phyloP scores from a whole-genome alignment of 1,140 invertebrate genomes.

The Zaprionus africanus region DNA sequence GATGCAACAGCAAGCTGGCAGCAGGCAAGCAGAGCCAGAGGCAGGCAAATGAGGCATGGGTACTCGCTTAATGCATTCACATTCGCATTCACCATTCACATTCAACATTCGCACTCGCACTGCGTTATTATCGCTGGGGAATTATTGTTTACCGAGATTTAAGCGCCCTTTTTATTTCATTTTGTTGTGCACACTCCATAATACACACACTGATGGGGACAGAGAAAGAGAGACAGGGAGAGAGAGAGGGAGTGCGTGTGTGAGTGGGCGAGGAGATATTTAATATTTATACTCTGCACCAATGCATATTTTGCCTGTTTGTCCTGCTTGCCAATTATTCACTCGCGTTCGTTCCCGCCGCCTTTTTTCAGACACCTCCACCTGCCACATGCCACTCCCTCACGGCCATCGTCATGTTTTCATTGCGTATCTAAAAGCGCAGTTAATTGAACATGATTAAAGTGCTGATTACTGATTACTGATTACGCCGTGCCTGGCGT shows the following conservation, averaged over 20 bases:
- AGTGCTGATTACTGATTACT: constrained; percentile 36
- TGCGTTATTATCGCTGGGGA: constrained; percentile 71
- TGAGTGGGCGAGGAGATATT: constrained; percentile 46
- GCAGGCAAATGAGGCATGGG: constrained; percentile 3
- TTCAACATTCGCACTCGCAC: constrained; percentile 39
- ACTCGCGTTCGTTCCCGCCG: constrained; percentile 25
- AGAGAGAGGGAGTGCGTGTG: neutral
- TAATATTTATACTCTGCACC: constrained; percentile 69
- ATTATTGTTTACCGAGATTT: constrained; percentile 79
- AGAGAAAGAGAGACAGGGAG: neutral
- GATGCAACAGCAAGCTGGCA: constrained; percentile 9
- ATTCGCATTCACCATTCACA: constrained; percentile 20
- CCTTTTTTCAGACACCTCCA: constrained; percentile 5
- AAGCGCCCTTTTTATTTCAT: constrained; percentile 59
- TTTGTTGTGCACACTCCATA: constrained; percentile 6
- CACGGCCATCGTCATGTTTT: constrained; percentile 11
- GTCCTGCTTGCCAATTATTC: constrained; percentile 56
- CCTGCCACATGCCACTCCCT: neutral
- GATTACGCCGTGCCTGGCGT: constrained; percentile 20
- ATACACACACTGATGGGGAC: neutral
- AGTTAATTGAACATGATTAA: constrained; percentile 62
- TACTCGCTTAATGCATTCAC: constrained; percentile 42
- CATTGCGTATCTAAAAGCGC: constrained; percentile 51
- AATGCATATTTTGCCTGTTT: constrained; percentile 30
- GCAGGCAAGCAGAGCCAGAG: neutral